Conservation (phyloP, 1,140 invertebrate species). For the Sitobion miscanthi region DNA sequence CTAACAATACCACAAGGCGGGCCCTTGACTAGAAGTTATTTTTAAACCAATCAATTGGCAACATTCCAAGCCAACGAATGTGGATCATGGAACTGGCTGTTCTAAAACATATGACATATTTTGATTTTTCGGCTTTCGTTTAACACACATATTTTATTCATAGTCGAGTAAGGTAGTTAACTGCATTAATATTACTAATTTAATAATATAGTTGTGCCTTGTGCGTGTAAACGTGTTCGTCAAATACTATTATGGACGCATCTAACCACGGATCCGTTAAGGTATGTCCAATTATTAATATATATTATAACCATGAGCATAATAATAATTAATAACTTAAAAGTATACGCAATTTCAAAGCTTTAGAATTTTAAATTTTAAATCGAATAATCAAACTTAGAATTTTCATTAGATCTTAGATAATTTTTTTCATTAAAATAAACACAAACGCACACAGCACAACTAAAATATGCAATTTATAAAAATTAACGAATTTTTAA, state of each 20-base stretch:
- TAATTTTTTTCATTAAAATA: too few relatives aligned
- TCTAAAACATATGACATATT: not conserved
- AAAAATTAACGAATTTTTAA: too few relatives aligned
- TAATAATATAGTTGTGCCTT: not conserved
- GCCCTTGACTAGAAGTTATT: not conserved
- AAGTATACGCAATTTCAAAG: not conserved
- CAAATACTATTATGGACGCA: not conserved
- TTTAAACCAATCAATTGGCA: constrained; percentile 12
- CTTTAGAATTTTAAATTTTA: too few relatives aligned
- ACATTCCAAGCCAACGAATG: not conserved
- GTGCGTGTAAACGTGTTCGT: not conserved
- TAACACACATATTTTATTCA: not conserved
- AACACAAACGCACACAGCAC: too few relatives aligned
- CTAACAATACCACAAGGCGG: not conserved
- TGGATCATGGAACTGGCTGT: not conserved
- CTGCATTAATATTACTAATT: not conserved
- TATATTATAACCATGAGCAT: not conserved
- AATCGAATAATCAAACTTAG: too few relatives aligned
- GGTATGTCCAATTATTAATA: not conserved
- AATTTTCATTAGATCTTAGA: too few relatives aligned
- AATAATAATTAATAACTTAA: not conserved
- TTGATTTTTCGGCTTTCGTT: not conserved
- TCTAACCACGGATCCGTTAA: constrained; percentile 8
- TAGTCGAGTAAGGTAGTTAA: not conserved
- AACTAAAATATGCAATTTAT: too few relatives aligned